Conservation (phyloP, 1,140 invertebrate genomes). For the Sinella curviseta region DNA sequence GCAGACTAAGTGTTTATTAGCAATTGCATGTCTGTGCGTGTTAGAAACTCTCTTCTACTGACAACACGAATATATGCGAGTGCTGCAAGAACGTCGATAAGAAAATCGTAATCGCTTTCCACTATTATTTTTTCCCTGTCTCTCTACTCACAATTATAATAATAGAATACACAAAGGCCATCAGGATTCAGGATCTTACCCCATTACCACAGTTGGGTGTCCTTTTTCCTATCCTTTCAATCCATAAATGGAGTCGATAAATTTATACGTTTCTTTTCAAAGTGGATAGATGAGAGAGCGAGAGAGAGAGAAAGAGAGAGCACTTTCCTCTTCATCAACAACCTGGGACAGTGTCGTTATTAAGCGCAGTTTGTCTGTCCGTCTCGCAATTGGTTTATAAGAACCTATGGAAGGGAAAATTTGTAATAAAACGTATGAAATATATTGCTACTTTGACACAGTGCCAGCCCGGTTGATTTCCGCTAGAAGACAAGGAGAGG, state of each 20-base stretch:
- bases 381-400: no score
- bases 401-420: no score
- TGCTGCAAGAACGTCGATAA: no score
- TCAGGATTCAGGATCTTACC: neutral
- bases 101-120: no score
- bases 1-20: neutral
- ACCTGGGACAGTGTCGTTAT: neutral
- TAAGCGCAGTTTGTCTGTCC: no score
- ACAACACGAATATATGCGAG: no score
- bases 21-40: neutral
- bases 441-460: no score
- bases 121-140: neutral
- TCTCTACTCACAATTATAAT: neutral
- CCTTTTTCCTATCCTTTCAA: constrained; percentile 10
- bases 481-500: neutral
- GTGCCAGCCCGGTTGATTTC: no score
- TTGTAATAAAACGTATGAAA: no score
- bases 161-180: neutral
- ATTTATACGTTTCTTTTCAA: neutral
- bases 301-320: neutral
- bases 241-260: constrained; percentile 26
- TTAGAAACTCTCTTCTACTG: neutral
- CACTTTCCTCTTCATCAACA: neutral
- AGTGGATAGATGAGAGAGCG: neutral
- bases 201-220: constrained; percentile 11